Base-by-base conservation (phyloP, 1,140 invertebrate genomes). In the Ostrea denselamellosa region DNA sequence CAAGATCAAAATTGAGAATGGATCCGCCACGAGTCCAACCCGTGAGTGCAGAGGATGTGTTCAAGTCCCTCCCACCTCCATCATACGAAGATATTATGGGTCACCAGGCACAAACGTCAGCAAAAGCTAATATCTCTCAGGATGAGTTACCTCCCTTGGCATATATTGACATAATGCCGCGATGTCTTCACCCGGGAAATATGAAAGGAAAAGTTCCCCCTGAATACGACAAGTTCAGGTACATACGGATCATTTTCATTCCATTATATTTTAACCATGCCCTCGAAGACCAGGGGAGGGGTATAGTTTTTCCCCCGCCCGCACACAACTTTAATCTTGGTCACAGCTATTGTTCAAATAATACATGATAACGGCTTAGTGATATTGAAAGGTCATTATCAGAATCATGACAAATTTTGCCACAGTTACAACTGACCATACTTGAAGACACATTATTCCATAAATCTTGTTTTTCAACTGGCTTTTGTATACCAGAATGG, bases 41-140 rank as follows among this genome's bases (percentile, higher is more conserved):
- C 0, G 14, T 77, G 10, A 77, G 22, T 25, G 25, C 68, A 28
- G 85, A 88, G 17, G 51, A 86, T 22, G 81, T 90, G n/a, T 56
- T 65, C 28, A 54, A 22, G 9, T 34, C 82, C 7, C 58, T 81
- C 0, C 87, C 90, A 14, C 90, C 90, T 19, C 90, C 90, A 12
- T 89, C 90, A 12, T 91, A 91, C 54, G 90, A 90, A 68, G 90
- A 91, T 28, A 84, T 89, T 0, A 91, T 91, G 89, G 90, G 90
- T 5, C 88, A 89, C 53, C 89, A 88, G 58, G 85, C 86, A 12
- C 83, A 88, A 52, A 85, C 87, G 0, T 91, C 88, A 9, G 90
- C 89, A 10, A 90, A 68, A 8, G 25, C 85, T 51, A 84, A 71
- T 0, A n/a, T 86, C 52, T 56, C 85, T 12, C 56, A 65, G 44